Evolutionary conservation across 2,888 invertebrate genomes (phyloP).

Genomic region (Erynnis tages): DNA sequence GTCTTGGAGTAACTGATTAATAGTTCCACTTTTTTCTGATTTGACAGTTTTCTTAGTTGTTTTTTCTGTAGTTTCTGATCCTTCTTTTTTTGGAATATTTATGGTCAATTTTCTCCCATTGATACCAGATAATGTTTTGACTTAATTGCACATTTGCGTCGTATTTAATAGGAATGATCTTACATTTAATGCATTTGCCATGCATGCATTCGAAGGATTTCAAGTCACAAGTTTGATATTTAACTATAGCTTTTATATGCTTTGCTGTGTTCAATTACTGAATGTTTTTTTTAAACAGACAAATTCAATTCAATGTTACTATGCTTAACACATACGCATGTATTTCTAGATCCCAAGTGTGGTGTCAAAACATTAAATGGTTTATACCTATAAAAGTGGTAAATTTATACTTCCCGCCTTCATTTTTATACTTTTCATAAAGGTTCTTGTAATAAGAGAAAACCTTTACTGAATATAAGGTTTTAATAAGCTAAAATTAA

Average conservation of each 20-base stretch:
- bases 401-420: conserved; percentile 31
- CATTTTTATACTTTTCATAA: conserved; percentile 30
- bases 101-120: conserved; percentile 17
- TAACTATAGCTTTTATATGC: conserved; percentile 8
- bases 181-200: conserved; percentile 14
- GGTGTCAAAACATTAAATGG: conserved; percentile 31
- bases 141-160: conserved; percentile 14
- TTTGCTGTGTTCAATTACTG: conserved; percentile 17
- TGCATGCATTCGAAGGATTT: conserved; percentile 16
- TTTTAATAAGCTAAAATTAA: too few species aligned
- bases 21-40: conserved; percentile 14
- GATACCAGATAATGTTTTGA: conserved; percentile 16
- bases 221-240: conserved; percentile 1
- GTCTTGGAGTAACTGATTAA: conserved; percentile 14
- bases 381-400: conserved; percentile 31
- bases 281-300: conserved; percentile 20
- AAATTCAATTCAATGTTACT: conserved; percentile 23
- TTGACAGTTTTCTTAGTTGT: conserved; percentile 14
- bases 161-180: conserved; percentile 11
- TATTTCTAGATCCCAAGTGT: conserved; percentile 19
- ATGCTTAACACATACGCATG: conserved; percentile 25
- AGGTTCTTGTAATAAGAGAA: too few species aligned
- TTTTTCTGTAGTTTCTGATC: conserved; percentile 13
- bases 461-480: too few species aligned
- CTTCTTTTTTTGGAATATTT: conserved; percentile 14